Evolutionary conservation across 64 coral and sea anemone species (phyloP), one percentile per base, ranked within the genome.

Genomic region (Catalaphyllia jardinei): DNA sequence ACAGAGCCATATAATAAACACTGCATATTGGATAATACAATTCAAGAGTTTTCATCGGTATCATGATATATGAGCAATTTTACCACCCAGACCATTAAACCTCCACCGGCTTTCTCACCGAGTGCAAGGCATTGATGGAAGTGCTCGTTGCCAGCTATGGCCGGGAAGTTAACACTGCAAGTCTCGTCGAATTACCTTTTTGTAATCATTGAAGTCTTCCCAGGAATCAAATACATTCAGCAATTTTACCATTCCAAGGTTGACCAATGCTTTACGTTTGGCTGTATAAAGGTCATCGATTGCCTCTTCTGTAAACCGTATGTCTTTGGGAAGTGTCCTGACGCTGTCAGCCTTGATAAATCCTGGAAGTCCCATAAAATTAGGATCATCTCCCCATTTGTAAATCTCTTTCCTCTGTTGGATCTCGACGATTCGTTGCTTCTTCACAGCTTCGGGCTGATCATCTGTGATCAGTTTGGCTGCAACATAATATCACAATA

Each of bases 321-420:
- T 84, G 67, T 96, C 85, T 67, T 57, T 85, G 0, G 94, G 94
- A 74, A 96, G 84, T 17, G 92, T 91, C 75, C 29, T 59, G 50
- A 85, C 86, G 72, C 76, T 77, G 60, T 51, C 60, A 6, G 94
- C 86, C n/a, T 92, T 62, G 9, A 96, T 89, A 60, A 10, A 89
- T 2, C 94, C 94, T 6, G 94, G 94, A 63, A 96, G 89, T 31
- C 93, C 38, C 5, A 78, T 71, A 55, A 93, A 75, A 8, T 46
- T 69, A 0, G 80, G 67, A 39, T 90, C 93, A 33, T 82, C 25
- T 16, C 78, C 73, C 94, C 94, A 96, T 55, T 87, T 82, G 75
- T 96, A 96, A 31, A 91, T 73, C 62, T 96, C 62, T n/a, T 88
- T 75, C 11, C 91, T 83, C 59, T 93, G 71, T 83, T 90, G 75